Conservation (phyloP, 92 coral and sea anemone species). For the Zoanthus sansibaricus region DNA sequence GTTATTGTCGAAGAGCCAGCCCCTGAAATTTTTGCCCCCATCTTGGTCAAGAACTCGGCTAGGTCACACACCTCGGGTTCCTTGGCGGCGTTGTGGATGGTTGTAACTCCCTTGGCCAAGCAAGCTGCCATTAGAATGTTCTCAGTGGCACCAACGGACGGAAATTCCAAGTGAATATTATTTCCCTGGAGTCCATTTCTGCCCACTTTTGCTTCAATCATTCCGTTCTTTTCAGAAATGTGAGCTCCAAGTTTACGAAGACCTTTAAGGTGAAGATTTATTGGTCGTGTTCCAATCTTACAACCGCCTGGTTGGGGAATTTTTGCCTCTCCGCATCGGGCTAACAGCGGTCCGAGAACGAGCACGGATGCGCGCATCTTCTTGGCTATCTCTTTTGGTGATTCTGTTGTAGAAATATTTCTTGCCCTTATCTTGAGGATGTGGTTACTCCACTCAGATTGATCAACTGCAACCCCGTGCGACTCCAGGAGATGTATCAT, state of each 20-base stretch:
- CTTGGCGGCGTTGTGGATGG: constrained; percentile 62
- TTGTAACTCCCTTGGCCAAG: constrained; percentile 58
- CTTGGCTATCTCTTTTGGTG: neutral
- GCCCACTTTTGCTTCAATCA: neutral
- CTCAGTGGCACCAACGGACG: constrained; percentile 71
- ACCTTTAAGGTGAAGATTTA: constrained; percentile 46
- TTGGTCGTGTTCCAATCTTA: constrained; percentile 50
- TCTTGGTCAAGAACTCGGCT: constrained; percentile 49
- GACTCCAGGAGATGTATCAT: constrained; percentile 49
- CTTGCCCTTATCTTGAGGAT: constrained; percentile 34
- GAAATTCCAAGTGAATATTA: constrained; percentile 9
- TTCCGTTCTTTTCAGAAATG: neutral
- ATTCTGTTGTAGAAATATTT: neutral
- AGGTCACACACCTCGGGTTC: constrained; percentile 69
- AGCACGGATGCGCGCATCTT: constrained; percentile 43
- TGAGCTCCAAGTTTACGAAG: constrained; percentile 60
- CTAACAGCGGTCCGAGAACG: constrained; percentile 56
- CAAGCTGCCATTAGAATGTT: constrained; percentile 72
- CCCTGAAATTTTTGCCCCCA: constrained; percentile 54
- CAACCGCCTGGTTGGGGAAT: constrained; percentile 58
- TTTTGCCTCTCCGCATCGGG: constrained; percentile 45
- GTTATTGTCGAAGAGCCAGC: constrained; percentile 9
- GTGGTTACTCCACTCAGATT: neutral
- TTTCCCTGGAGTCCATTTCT: constrained; percentile 41
- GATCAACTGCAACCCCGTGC: constrained; percentile 53